These are phyloP conservation scores for Sepiola atlantica DNA, from an alignment of 2,888 invertebrate genomes.

Conservation along the genomic window DNA sequence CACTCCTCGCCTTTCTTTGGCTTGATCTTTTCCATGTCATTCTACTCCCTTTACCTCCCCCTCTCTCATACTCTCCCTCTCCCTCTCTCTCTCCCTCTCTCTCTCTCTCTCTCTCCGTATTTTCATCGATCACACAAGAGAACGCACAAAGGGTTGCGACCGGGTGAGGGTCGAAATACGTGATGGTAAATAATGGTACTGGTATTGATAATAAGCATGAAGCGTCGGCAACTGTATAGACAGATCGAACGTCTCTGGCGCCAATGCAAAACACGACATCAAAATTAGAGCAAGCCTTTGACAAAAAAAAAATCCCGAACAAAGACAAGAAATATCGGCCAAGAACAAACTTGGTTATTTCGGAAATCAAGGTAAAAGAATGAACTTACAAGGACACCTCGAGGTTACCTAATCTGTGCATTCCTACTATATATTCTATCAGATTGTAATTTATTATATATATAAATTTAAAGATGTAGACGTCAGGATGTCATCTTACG, in stretches of 20 bases:
- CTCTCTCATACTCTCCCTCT: too few relatives aligned
- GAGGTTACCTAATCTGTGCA: too few relatives aligned
- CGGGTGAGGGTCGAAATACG: not conserved
- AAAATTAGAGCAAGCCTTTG: not conserved
- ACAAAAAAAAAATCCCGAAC: not conserved
- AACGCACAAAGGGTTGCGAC: not conserved
- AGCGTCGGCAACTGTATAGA: not conserved
- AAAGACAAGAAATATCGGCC: not conserved
- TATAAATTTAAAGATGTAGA: too few relatives aligned
- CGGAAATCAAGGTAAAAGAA: too few relatives aligned
- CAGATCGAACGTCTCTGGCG: not conserved
- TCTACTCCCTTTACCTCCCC: not conserved
- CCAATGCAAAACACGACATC: not conserved
- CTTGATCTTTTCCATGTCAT: not conserved
- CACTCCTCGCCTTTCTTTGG: too few relatives aligned
- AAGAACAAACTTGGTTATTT: too few relatives aligned
- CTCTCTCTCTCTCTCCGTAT: too few relatives aligned
- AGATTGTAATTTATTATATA: too few relatives aligned
- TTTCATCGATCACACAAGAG: slow-evolving; percentile 11
- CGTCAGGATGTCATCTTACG: too few relatives aligned
- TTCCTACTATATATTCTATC: too few relatives aligned
- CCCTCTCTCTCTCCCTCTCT: not conserved
- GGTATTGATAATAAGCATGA: not conserved
- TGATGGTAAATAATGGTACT: not conserved
- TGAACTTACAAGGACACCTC: too few relatives aligned